These are phyloP conservation scores for Andricus grossulariae DNA, from an alignment of 1,140 invertebrate species.

Conservation along the genomic window DNA sequence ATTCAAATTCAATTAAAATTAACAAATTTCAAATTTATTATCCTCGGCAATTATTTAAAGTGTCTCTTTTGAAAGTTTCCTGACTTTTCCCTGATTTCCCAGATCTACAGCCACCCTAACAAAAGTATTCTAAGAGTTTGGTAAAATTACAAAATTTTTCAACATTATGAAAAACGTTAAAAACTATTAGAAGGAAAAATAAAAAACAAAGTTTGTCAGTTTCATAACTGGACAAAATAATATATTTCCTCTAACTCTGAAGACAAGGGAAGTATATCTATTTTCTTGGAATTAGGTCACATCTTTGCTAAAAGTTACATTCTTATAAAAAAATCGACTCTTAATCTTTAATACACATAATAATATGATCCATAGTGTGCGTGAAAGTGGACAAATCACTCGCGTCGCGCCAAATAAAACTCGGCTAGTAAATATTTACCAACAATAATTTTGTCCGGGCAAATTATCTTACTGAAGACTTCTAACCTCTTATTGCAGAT, in stretches of 20 bases:
- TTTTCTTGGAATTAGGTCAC: neutral
- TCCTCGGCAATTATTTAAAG: too few species aligned
- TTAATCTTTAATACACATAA: slow-evolving; percentile 5
- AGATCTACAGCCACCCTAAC: too few species aligned
- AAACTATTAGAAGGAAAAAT: neutral
- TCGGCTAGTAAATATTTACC: neutral
- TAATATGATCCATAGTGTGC: neutral
- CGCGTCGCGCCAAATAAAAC: slow-evolving; percentile 19
- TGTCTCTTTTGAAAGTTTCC: too few species aligned
- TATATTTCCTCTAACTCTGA: slow-evolving; percentile 16
- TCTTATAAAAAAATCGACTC: slow-evolving; percentile 10
- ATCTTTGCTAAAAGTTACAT: neutral
- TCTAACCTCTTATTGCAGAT: neutral
- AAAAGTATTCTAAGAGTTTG: too few species aligned
- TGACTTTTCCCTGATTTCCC: too few species aligned
- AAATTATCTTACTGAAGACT: neutral
- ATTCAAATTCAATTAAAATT: too few species aligned
- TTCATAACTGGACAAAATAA: slow-evolving; percentile 13
- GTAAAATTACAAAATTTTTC: neutral
- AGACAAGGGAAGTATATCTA: slow-evolving; percentile 4
- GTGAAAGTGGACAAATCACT: neutral
- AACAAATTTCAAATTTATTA: too few species aligned
- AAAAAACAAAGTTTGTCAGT: neutral
- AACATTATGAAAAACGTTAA: neutral
- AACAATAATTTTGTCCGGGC: neutral